Conservation (phyloP, 1,140 invertebrate genomes). For the Oreohelix idahoensis region DNA sequence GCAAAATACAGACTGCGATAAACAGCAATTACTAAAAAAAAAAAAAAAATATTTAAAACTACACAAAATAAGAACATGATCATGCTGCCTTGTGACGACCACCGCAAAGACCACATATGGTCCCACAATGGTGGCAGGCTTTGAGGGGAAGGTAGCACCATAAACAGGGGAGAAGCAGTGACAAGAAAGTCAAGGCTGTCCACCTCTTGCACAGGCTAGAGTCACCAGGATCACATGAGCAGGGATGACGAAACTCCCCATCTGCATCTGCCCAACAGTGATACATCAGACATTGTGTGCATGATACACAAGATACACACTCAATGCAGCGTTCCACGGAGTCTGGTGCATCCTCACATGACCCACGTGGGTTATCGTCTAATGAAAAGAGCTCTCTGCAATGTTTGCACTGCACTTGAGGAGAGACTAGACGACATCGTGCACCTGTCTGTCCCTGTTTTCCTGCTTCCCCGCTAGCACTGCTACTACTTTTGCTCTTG, state of each 20-base stretch:
- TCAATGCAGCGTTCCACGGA: slow-evolving; percentile 85
- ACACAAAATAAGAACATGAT: slow-evolving; percentile 23
- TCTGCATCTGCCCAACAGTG: slow-evolving; percentile 88
- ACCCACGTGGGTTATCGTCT: slow-evolving; percentile 86
- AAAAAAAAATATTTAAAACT: no score
- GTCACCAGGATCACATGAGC: slow-evolving; percentile 72
- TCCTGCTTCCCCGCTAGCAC: neutral
- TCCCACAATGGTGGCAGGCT: slow-evolving; percentile 86
- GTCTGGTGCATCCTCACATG: slow-evolving; percentile 92
- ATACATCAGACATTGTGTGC: slow-evolving; percentile 89
- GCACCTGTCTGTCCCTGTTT: slow-evolving; percentile 18
- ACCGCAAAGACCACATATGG: slow-evolving; percentile 85
- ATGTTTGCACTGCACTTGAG: slow-evolving; percentile 71
- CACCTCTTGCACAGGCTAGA: slow-evolving; percentile 76
- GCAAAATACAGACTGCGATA: neutral
- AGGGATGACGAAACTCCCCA: slow-evolving; percentile 76
- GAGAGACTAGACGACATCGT: slow-evolving; percentile 43
- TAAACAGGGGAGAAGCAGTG: slow-evolving; percentile 90
- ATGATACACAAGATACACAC: slow-evolving; percentile 84
- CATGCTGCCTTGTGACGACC: slow-evolving; percentile 82
- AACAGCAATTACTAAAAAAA: neutral
- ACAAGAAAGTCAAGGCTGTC: slow-evolving; percentile 88
- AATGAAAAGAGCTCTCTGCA: slow-evolving; percentile 76
- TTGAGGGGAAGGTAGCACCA: slow-evolving; percentile 92
- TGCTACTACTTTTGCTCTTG: slow-evolving; percentile 22